Evolutionary conservation across 64 coral and sea anemone species (phyloP), one percentile per base, ranked within the genome.

Genomic region (Platygyra sinensis): DNA sequence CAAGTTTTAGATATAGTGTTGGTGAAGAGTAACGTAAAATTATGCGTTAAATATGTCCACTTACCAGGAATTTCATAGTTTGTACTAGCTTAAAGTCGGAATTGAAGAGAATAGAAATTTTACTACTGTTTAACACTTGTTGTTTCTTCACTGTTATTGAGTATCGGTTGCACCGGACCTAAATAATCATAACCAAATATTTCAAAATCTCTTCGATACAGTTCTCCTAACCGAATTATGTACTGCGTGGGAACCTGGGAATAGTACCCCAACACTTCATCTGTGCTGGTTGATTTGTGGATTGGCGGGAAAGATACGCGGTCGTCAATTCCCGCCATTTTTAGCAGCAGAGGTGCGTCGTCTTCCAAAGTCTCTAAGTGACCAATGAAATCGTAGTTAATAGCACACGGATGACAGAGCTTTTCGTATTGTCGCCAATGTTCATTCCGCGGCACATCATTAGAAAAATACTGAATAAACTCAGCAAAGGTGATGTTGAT

Each of bases 391-490:
- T 75, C 73, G 18, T 75, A 75, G 18, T 75, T 33, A 11, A 75
- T 42, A 75, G 49, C 73, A 17, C 73, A 75, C 18, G 73, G 73
- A 38, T 75, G 33, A 39, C 73, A 75, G 15, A 75, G 32, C 33
- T 75, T 46, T 8, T 75, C 73, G 32, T 75, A 75, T 38, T 75
- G 73, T 39, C 73, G 73, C 73, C 73, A 75, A 75, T 75, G 73
- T 46, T 46, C 0, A 46, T 46, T 0, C 42, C 42, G 42, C 5
- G 3, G 42, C 42, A 46, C 42, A 46, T 46, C 42, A 46, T 46
- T 46, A 8, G 42, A 46, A 46, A 46, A 46, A 46, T 46, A 46
- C 42, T 46, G 42, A 46, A 46, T 46, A 46, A 46, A 46, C 7
- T 46, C 42, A 46, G 42, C 42, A 8, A 46, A 46, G 42, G 42